Evolutionary conservation across 2,113 vertebrate species (phyloP).

Genomic region (Hyperoodon ampullatus): DNA sequence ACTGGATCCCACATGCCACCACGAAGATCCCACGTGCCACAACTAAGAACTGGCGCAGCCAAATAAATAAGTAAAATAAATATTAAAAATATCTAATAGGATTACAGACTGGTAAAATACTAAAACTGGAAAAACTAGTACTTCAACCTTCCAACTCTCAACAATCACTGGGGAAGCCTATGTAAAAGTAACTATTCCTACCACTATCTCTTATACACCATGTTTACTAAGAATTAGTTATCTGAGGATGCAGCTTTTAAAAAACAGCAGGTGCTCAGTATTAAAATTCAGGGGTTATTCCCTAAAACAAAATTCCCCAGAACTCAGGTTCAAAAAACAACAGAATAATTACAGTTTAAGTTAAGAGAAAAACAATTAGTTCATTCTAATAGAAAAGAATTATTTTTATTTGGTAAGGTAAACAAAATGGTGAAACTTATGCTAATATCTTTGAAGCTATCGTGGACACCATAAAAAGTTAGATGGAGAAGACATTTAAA

Average conservation of each 20-base stretch:
- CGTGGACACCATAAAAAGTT: not conserved
- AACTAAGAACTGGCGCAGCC: too few species aligned
- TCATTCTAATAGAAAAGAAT: slow-evolving; percentile 14
- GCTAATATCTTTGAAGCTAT: not conserved
- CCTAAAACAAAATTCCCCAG: slow-evolving; percentile 24
- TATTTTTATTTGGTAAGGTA: not conserved
- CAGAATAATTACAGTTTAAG: not conserved
- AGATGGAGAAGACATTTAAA: not conserved
- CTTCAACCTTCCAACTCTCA: slow-evolving; percentile 21
- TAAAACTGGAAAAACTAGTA: slow-evolving; percentile 48
- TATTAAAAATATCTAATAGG: slow-evolving; percentile 13
- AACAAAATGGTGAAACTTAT: not conserved
- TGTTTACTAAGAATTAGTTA: slow-evolving; percentile 8
- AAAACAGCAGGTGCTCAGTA: not conserved
- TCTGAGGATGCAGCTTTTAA: not conserved
- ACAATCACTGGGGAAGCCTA: slow-evolving; percentile 26
- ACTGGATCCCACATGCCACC: too few species aligned
- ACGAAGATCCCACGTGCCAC: too few species aligned
- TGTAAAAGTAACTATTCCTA: not conserved
- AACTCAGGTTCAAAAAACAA: not conserved
- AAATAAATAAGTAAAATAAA: too few species aligned
- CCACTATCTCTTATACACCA: not conserved
- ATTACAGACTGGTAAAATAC: slow-evolving; percentile 43
- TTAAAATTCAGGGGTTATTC: slow-evolving; percentile 1
- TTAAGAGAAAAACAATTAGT: not conserved